These are phyloP conservation scores for Leucoraja ocellata DNA, from an alignment of 2,797 vertebrate genomes.

Conservation along the genomic window DNA sequence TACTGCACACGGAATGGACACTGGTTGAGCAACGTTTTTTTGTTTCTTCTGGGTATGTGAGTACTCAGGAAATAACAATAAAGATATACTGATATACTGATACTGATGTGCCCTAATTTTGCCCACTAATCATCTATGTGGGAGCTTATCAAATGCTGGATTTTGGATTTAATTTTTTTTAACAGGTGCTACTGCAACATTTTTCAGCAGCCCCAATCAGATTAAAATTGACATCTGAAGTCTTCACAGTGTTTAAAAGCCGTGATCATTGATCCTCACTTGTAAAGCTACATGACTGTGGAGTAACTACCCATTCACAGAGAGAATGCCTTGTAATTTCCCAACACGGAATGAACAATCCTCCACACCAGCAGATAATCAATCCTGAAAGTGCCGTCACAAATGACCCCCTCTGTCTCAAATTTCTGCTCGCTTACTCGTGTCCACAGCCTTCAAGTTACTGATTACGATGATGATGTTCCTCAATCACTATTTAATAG, in stretches of 20 bases:
- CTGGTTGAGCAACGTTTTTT: too few species aligned
- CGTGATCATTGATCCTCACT: not conserved
- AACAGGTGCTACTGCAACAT: not conserved
- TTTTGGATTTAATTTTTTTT: not conserved
- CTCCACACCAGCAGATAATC: not conserved
- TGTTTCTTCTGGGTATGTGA: too few species aligned
- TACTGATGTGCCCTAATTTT: too few species aligned
- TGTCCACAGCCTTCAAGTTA: not conserved
- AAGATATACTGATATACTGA: too few species aligned
- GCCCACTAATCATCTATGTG: too few species aligned
- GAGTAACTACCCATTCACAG: not conserved
- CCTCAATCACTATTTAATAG: not conserved
- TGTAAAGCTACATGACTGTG: not conserved
- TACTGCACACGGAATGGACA: too few species aligned
- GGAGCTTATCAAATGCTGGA: not conserved
- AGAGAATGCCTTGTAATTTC: constrained; percentile 10
- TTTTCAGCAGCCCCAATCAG: not conserved
- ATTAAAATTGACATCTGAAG: constrained; percentile 6
- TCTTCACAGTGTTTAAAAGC: constrained; percentile 8
- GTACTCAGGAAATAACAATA: too few species aligned
- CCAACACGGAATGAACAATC: not conserved
- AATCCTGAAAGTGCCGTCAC: not conserved
- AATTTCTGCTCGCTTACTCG: not conserved
- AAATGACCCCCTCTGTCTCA: not conserved
- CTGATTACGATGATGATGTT: not conserved